These are phyloP conservation scores for Pelodiscus sinensis DNA, from an alignment of 2,113 vertebrate species.

Conservation along the genomic window DNA sequence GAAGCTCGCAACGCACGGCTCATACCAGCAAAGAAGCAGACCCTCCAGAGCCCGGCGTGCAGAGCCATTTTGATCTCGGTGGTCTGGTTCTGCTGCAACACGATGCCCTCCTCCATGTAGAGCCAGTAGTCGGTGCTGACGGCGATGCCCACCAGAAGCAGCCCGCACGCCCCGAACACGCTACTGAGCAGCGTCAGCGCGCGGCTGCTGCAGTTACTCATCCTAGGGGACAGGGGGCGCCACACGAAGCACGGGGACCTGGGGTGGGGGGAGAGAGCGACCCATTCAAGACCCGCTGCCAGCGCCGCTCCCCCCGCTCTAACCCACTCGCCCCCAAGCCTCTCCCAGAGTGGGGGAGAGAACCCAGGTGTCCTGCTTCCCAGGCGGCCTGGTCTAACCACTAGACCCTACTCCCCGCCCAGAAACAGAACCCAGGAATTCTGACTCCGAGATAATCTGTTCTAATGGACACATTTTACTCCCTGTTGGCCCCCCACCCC, in stretches of 20 bases:
- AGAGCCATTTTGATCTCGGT: slow-evolving; percentile 94
- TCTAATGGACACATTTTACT: too few species aligned
- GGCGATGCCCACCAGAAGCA: slow-evolving; percentile 91
- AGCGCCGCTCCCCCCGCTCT: not conserved
- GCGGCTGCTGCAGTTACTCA: slow-evolving; percentile 93
- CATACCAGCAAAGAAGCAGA: slow-evolving; percentile 92
- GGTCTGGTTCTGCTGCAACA: slow-evolving; percentile 92
- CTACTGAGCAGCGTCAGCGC: slow-evolving; percentile 93
- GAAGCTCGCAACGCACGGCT: not conserved
- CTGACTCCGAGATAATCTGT: not conserved
- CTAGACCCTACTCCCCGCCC: too few species aligned
- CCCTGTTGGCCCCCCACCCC: too few species aligned
- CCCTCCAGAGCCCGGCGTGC: slow-evolving; percentile 93
- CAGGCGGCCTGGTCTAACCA: too few species aligned
- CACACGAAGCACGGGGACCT: slow-evolving; percentile 68
- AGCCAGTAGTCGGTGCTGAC: slow-evolving; percentile 97
- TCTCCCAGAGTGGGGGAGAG: not conserved
- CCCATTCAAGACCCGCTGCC: not conserved
- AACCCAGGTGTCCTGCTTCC: not conserved
- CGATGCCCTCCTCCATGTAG: slow-evolving; percentile 92
- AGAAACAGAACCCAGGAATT: not conserved
- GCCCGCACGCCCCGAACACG: slow-evolving; percentile 90
- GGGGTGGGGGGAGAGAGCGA: not conserved
- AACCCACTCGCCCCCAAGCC: not conserved
- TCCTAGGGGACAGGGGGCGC: slow-evolving; percentile 73